Evolutionary conservation across 2,113 vertebrate species (phyloP).

Genomic region (Oncorhynchus kisutch): DNA sequence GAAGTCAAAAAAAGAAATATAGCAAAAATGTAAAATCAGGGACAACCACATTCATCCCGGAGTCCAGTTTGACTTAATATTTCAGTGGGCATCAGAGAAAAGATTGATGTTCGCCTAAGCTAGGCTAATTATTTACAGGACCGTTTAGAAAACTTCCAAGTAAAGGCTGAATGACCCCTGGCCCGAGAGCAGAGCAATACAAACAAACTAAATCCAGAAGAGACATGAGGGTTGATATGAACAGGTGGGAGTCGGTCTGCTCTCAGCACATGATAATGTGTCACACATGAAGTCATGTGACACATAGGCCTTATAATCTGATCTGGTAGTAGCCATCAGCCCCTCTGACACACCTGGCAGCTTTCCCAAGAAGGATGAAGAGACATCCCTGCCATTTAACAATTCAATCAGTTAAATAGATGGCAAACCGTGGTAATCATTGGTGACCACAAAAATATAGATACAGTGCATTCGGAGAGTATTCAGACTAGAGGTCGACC

Average conservation of each 20-base stretch:
- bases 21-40: neutral
- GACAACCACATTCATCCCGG: too few species aligned
- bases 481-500: neutral
- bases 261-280: conserved; percentile 5
- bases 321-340: neutral
- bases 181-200: neutral
- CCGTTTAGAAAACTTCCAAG: neutral
- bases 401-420: too few species aligned
- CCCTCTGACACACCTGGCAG: neutral
- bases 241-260: neutral
- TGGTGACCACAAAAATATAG: neutral
- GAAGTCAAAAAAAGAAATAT: neutral
- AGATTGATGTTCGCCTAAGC: neutral
- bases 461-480: neutral
- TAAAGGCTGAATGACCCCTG: neutral
- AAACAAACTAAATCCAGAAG: neutral
- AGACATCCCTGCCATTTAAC: neutral
- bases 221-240: neutral
- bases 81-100: neutral
- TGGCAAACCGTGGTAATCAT: too few species aligned
- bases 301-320: neutral
- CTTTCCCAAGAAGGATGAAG: neutral
- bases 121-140: neutral
- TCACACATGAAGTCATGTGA: neutral
- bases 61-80: neutral